Base-by-base conservation (phyloP, 64 coral and sea anemone genomes). In the Cladopsammia gracilis region DNA sequence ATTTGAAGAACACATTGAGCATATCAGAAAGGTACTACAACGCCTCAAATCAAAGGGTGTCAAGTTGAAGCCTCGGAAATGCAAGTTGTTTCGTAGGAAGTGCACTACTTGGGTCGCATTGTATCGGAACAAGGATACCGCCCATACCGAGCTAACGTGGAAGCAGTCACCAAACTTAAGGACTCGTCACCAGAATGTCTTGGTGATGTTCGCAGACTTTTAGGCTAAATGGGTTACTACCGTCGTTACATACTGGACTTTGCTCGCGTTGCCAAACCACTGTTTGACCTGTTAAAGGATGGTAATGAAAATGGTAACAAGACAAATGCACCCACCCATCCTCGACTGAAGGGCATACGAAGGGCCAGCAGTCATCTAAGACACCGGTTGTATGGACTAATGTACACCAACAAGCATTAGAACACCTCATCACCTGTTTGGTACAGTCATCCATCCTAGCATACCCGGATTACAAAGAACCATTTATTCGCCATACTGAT, bases 401-500 rank as follows among this genome's bases (percentile, higher is more conserved):
- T 6, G 19, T 6, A 7, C 83, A 71, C n/a, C 61, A 66, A 42
- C 13, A 69, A 49, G 66, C 44, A 66, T 20, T 86, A 14, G 46
- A 86, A 70, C 8, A 14, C 65, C 51, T 86, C 34, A 68, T 86
- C 9, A 34, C 23, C 46, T 20, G 66, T 7, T 10, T 86, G 10
- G 45, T 58, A 42, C 11, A 6, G 19, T 8, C 83, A 71, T 62
- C 83, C 45, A 50, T 86, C 48, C 10, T 86, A 54, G 83, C 83
- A 6, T 86, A 70, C 66, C 83, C 83, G 65, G 61, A 86, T 22
- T 86, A 70, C 62, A 71, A 49, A 18, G 42, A 69, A 42, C 80
- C 68, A 25, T 93, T 87, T 20, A 73, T 87, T 19, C 3, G 87
- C 44, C 90, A 87, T 58, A 87, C 60, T 19, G 90, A 91, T 84